A percentile compares a stretch with the other conserved stretches of the same genome.
Conservation (phyloP, 2,888 invertebrate genomes). For the Amphipoea lucens region DNA sequence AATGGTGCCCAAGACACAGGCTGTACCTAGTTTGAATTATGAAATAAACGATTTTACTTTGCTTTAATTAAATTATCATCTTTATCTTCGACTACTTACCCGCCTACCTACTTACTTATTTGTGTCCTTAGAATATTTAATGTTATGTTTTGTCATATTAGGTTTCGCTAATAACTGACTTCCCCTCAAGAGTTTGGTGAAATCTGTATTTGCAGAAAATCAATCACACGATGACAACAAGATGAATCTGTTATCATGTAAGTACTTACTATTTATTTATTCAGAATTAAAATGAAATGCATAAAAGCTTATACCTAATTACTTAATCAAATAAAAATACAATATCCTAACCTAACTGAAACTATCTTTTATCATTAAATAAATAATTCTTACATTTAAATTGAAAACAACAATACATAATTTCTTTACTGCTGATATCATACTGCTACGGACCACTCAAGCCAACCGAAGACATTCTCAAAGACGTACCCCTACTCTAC, state of each 20-base stretch:
- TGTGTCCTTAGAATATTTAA: neutral
- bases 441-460: conserved; percentile 30
- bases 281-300: neutral
- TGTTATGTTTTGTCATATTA: neutral
- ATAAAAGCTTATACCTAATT: neutral
- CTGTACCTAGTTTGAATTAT: no score
- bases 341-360: neutral
- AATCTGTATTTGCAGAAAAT: neutral
- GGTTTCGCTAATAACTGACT: neutral
- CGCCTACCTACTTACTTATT: neutral
- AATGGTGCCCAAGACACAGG: no score
- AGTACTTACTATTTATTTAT: neutral
- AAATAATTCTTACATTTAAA: neutral
- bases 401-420: neutral
- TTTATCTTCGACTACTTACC: no score
- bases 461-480: conserved; percentile 42
- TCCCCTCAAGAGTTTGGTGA: neutral
- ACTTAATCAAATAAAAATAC: neutral
- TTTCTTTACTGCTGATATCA: conserved; percentile 4
- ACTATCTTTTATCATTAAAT: neutral
- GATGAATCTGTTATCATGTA: neutral
- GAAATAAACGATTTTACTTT: no score
- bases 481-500: conserved; percentile 32
- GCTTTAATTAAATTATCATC: neutral
- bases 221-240: neutral